Conservation (phyloP, 2,888 invertebrate genomes). For the Drosophila longiperda region DNA sequence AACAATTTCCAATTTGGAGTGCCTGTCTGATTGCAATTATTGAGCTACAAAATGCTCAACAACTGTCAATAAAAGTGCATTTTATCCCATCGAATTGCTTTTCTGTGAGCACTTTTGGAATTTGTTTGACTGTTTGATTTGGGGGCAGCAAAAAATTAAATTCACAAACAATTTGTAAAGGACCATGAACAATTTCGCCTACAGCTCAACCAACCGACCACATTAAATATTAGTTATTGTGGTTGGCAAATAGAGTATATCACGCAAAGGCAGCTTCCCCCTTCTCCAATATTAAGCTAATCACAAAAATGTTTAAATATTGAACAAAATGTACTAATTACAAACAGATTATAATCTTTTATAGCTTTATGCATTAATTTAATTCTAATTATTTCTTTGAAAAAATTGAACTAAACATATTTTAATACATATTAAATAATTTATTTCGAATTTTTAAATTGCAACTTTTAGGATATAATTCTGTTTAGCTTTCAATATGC, state of each 20-base stretch:
- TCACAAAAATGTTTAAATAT: not conserved
- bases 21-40: constrained; percentile 63
- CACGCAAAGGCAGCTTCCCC: not conserved
- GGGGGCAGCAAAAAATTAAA: not conserved
- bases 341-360: not conserved
- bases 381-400: not conserved
- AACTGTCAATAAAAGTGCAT: constrained; percentile 57
- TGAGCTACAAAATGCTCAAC: constrained; percentile 59
- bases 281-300: not conserved
- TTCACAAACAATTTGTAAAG: not conserved
- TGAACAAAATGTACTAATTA: not conserved
- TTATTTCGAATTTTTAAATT: not conserved
- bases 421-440: not conserved
- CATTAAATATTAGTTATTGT: not conserved
- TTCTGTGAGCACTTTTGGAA: not conserved
- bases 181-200: not conserved
- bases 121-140: not conserved
- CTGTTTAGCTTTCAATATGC: not conserved
- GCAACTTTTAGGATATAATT: not conserved
- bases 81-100: constrained; percentile 25
- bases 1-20: constrained; percentile 56
- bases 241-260: not conserved
- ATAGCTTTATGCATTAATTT: not conserved
- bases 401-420: not conserved
- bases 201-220: not conserved